Evolutionary conservation across 2,797 vertebrate genomes (phyloP).

Genomic region (Scomberomorus guttatus): DNA sequence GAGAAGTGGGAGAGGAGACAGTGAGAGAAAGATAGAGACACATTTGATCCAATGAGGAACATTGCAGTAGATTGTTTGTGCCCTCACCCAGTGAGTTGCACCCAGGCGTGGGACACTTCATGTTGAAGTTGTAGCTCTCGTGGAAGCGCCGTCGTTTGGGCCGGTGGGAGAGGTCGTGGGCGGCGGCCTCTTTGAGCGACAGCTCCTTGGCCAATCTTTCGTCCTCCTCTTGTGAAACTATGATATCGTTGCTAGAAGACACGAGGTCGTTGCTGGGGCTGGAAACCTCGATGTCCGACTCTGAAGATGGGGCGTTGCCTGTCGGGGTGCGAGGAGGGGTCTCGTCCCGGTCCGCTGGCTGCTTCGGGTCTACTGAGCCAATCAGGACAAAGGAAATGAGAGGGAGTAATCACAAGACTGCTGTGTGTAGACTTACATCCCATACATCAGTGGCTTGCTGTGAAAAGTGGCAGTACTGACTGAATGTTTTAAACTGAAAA

Average conservation of each 20-base stretch:
- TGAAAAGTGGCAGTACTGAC: not conserved
- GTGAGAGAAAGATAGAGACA: not conserved
- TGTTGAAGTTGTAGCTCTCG: constrained; percentile 99
- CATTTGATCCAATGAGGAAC: not conserved
- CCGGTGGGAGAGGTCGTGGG: constrained; percentile 94
- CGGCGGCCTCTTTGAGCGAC: constrained; percentile 94
- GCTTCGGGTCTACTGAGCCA: constrained; percentile 88
- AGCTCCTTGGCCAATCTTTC: constrained; percentile 96
- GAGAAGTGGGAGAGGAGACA: too few species aligned
- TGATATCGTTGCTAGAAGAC: constrained; percentile 87
- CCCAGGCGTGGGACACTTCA: constrained; percentile 97
- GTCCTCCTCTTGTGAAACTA: constrained; percentile 90
- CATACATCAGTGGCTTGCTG: not conserved
- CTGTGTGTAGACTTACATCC: too few species aligned
- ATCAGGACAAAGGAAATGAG: constrained; percentile 17
- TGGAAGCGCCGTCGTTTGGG: constrained; percentile 97
- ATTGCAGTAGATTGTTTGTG: not conserved
- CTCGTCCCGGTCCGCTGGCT: constrained; percentile 90
- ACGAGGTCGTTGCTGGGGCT: constrained; percentile 88
- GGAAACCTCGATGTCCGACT: constrained; percentile 96
- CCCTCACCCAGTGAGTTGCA: constrained; percentile 94
- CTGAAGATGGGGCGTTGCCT: constrained; percentile 94
- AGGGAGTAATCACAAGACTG: not conserved
- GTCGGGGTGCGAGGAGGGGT: constrained; percentile 96
- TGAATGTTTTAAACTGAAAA: not conserved